Evolutionary conservation across 1,140 invertebrate species (phyloP), one percentile per base, ranked within the genome.

Genomic region (Eciton burchellii): DNA sequence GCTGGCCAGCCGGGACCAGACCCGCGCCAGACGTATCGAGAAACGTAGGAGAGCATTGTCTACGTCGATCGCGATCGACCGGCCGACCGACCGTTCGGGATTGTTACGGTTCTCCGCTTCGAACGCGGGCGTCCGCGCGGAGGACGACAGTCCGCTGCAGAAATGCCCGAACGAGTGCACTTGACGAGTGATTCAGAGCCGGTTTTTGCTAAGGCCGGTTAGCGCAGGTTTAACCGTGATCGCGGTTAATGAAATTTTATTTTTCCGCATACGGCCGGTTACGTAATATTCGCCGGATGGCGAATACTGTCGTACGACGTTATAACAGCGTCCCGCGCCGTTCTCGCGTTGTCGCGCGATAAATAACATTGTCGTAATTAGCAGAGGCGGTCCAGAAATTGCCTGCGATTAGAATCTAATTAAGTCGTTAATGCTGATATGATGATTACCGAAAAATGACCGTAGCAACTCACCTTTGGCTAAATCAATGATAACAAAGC

Each of bases 161-260:
- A 79, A 56, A 79, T 45, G n/a, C 56, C 35, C 49, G 49, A 56
- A 70, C n/a, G 14, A n/a, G n/a, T 45, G 49, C 63, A 29, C 41
- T 79, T 70, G 74, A 79, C 74, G 56, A 79, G 49, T 68, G 74
- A 70, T 70, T 79, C 65, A 70, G 41, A 70, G 52, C 63, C 35
- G 49, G 63, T 54, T 79, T 45, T 70, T 52, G 43, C 74, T 16
- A 19, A 70, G 35, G 24, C 52, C 29, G 21, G n/a, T 70, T 79
- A 45, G 26, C 63, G n/a, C n/a, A n/a, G n/a, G n/a, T n/a, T n/a
- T n/a, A 19, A 0, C 19, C 56, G 16, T 68, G 52, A 57, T n/a
- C 24, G n/a, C 49, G 35, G 63, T 45, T 79, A 68, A 79, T 70
- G 52, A 57, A 79, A 70, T 70, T 79, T 79, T 68, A 79, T 79